Percentiles rank a stretch among this genome's conserved stretches.
Evolutionary conservation across 2,888 invertebrate species (phyloP).

Genomic region (Cosmopolites sordidus): DNA sequence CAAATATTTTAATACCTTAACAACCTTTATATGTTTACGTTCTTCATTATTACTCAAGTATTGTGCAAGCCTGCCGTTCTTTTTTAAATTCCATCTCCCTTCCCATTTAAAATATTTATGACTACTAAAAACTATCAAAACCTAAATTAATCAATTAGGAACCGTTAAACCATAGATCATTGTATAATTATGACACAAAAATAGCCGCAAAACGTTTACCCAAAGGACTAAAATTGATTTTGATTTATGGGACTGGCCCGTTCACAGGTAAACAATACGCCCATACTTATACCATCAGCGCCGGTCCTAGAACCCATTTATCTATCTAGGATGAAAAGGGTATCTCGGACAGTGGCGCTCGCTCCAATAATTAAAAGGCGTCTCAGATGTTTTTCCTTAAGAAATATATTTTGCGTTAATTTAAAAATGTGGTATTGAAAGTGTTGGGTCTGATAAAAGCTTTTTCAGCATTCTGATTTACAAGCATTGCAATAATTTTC

Average conservation of each 20-base stretch:
- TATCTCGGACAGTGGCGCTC: slow-evolving; percentile 12
- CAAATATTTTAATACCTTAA: too few species aligned
- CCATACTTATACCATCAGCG: slow-evolving; percentile 16
- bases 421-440: too few species aligned
- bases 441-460: too few species aligned
- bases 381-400: too few species aligned
- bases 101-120: slow-evolving; percentile 6
- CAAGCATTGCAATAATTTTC: too few species aligned
- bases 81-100: too few species aligned
- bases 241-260: slow-evolving; percentile 27
- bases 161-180: slow-evolving; percentile 24
- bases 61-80: too few species aligned
- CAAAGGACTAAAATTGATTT: slow-evolving; percentile 25
- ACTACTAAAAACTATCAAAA: slow-evolving; percentile 14
- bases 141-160: slow-evolving; percentile 22
- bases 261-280: slow-evolving; percentile 28
- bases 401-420: too few species aligned
- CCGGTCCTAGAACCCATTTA: slow-evolving; percentile 14
- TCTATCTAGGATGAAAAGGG: slow-evolving; percentile 14
- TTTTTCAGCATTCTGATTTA: too few species aligned
- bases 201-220: slow-evolving; percentile 13
- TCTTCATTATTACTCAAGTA: too few species aligned
- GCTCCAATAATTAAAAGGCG: too few species aligned
- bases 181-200: slow-evolving; percentile 23
- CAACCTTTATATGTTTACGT: too few species aligned